Evolutionary conservation across 1,140 invertebrate species (phyloP), one percentile per base, ranked within the genome.

Genomic region (Riptortus pedestris): DNA sequence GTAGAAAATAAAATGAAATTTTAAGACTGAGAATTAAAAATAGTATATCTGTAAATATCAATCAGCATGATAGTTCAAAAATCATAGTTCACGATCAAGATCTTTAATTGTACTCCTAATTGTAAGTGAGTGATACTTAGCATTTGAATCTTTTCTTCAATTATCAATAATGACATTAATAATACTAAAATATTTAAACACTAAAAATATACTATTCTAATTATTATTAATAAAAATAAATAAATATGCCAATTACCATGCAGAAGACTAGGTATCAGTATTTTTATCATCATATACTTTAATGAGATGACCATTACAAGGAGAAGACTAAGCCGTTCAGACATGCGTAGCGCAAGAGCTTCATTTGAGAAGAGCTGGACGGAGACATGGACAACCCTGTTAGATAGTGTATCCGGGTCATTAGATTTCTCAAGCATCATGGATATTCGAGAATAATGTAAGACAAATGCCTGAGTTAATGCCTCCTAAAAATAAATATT

Each of bases 331-430:
- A 93, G 79, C 69, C 94, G 83, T 68, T 94, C 85, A 12, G 92
- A 90, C 87, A 97, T 96, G 71, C 87, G 81, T 20, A 90, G 77
- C 1, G 94, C 93, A 4, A 97, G 76, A 33, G 84, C 84, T 77
- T 97, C 91, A 73, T 97, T 96, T 67, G 90, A 93, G 75, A 98
- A 97, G 48, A 98, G 75, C 75, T 89, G 94, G 2, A 98, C 95
- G 72, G 90, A 94, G 73, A 98, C 94, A 74, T 98, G 95, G 0
- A 98, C 94, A 3, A 98, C 92, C 57, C 93, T 80, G 77, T 96
- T 96, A 65, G 91, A 93, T 2, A 98, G 79, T 29, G 87, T 91
- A 73, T 95, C 91, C 2, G 90, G 87, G 79, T 95, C 91, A 16
- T 79, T 78, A 0, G 89, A 90, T 67, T 84, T 81, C 71, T 94